Percentiles rank a stretch among this genome's conserved stretches.
phyloP scores from a whole-genome alignment of 53 echinoderm and acorn worm genomes.

The Crossaster papposus region DNA sequence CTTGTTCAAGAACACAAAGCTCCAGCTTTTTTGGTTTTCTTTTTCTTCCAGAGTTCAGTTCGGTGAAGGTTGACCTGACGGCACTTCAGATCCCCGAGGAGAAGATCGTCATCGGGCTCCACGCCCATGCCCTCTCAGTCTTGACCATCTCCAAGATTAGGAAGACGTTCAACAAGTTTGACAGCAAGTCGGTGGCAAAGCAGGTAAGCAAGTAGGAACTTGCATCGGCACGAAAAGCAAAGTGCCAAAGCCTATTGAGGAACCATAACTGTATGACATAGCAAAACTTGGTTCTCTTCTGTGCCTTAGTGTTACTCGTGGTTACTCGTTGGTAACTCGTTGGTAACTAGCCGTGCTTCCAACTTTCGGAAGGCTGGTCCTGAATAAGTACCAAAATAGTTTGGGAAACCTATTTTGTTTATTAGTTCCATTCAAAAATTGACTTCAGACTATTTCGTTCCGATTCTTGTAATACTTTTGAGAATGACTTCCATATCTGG shows the following conservation, averaged over 20 bases:
- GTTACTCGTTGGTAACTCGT: too few species aligned
- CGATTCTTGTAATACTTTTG: too few species aligned
- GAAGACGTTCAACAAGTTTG: conserved; percentile 96
- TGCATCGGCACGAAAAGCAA: not conserved
- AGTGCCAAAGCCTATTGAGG: not conserved
- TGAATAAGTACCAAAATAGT: too few species aligned
- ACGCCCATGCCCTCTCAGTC: conserved; percentile 90
- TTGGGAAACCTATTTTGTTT: too few species aligned
- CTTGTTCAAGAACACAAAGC: not conserved
- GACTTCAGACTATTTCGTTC: too few species aligned
- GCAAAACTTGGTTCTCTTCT: too few species aligned
- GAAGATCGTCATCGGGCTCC: conserved; percentile 90
- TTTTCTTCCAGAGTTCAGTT: conserved; percentile 69
- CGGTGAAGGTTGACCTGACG: conserved; percentile 76
- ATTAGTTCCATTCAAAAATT: too few species aligned
- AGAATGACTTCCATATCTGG: too few species aligned
- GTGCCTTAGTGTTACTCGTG: too few species aligned
- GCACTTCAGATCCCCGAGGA: conserved; percentile 81
- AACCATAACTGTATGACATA: too few species aligned
- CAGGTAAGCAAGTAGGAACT: conserved; percentile 61
- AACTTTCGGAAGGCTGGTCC: too few species aligned
- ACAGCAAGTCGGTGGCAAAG: conserved; percentile 95
- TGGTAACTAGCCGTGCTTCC: too few species aligned
- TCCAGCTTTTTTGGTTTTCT: not conserved
- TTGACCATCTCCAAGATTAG: conserved; percentile 92